phyloP scores from a whole-genome alignment of 1,140 invertebrate genomes.

The Pseudachorutes palmiensis region DNA sequence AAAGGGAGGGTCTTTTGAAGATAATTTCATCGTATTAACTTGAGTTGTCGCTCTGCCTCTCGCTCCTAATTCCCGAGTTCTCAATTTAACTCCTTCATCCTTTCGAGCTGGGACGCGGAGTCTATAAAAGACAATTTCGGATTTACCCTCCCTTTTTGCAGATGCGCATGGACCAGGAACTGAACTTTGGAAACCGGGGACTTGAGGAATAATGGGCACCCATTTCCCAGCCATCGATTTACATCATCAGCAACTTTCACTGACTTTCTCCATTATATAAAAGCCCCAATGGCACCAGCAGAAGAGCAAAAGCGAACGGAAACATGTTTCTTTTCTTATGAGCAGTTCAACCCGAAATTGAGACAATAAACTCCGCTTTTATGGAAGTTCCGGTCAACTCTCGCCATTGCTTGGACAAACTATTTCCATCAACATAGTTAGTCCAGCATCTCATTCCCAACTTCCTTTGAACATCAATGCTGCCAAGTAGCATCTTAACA shows the following conservation, averaged over 20 bases:
- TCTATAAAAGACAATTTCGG: constrained; percentile 4
- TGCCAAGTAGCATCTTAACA: too few relatives aligned
- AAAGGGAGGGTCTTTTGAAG: constrained; percentile 13
- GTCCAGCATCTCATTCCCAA: too few relatives aligned
- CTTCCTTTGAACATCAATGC: too few relatives aligned
- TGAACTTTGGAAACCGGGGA: too few relatives aligned
- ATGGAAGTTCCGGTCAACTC: not conserved
- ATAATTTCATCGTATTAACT: constrained; percentile 12
- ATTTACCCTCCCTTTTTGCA: not conserved
- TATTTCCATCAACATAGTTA: not conserved
- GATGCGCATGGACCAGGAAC: not conserved
- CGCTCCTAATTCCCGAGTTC: constrained; percentile 1
- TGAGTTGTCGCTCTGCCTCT: constrained; percentile 1
- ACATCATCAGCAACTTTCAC: constrained; percentile 9
- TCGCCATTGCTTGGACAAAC: not conserved
- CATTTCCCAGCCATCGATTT: not conserved
- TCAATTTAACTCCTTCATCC: constrained; percentile 10
- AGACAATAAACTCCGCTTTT: not conserved
- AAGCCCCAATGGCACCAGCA: not conserved
- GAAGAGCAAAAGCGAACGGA: not conserved
- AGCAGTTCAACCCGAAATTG: not conserved
- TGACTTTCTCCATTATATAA: not conserved
- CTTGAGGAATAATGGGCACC: not conserved
- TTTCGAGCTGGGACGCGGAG: not conserved
- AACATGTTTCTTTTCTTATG: constrained; percentile 10